Conservation (phyloP, 2,797 vertebrate genomes). For the Dallia pectoralis region DNA sequence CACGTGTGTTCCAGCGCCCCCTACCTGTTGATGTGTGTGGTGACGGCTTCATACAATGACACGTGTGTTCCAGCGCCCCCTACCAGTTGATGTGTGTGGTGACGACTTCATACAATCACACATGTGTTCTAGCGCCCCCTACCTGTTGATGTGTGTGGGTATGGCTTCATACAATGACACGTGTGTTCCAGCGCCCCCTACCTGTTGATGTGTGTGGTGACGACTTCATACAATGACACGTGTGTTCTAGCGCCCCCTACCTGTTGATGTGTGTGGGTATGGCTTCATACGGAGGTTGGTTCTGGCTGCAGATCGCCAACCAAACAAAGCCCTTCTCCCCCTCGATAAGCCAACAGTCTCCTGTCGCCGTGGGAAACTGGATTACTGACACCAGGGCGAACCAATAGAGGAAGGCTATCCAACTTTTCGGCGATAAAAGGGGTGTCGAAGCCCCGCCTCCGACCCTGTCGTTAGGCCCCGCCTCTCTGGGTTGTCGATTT, state of each 20-base stretch:
- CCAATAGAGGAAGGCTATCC: constrained; percentile 75
- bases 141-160: no score
- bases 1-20: no score
- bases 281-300: constrained; percentile 95
- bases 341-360: constrained; percentile 98
- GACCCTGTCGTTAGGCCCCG: constrained; percentile 52
- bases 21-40: no score
- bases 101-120: no score
- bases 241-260: no score
- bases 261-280: constrained; percentile 95
- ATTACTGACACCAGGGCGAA: constrained; percentile 78
- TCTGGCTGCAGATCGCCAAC: constrained; percentile 98
- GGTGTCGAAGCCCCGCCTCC: constrained; percentile 56
- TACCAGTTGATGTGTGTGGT: no score
- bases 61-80: no score
- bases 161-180: no score
- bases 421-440: constrained; percentile 61
- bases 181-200: no score
- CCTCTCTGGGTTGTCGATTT: constrained; percentile 44
- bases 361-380: constrained; percentile 72
- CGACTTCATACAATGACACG: constrained; percentile 92
- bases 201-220: constrained; percentile 93
- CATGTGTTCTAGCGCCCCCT: no score
- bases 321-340: constrained; percentile 98
- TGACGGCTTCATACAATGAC: no score